Evolutionary conservation across 2,888 invertebrate genomes (phyloP).

Genomic region (Hirtodrosophila confusa): DNA sequence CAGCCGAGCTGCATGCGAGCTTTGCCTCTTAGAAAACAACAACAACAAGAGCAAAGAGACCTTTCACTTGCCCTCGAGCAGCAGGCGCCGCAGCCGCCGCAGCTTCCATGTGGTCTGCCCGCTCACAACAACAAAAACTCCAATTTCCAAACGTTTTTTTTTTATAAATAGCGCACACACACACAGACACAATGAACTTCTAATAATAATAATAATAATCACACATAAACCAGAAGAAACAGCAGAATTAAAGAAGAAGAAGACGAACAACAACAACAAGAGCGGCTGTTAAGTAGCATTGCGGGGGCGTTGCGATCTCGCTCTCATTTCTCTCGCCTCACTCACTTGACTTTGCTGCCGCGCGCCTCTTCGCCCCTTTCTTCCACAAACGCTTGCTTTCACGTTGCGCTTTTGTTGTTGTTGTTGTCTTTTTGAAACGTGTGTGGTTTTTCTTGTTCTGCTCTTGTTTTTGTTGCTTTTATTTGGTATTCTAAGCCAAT

Average conservation of each 20-base stretch:
- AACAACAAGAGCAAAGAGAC: conserved; percentile 24
- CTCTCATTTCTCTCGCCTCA: conserved; percentile 29
- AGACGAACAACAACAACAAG: not conserved
- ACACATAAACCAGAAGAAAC: conserved; percentile 18
- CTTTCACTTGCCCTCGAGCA: conserved; percentile 63
- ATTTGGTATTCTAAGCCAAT: conserved; percentile 46
- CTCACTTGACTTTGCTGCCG: conserved; percentile 2
- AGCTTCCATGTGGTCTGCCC: conserved; percentile 54
- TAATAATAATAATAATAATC: conserved; percentile 47
- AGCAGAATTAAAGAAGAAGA: not conserved
- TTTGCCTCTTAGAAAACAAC: conserved; percentile 26
- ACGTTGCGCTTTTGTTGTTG: conserved; percentile 4
- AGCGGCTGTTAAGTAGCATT: conserved; percentile 35
- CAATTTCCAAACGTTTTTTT: conserved; percentile 41
- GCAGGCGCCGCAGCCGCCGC: conserved; percentile 5
- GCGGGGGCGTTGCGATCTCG: conserved; percentile 67
- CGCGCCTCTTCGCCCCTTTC: not conserved
- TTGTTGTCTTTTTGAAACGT: conserved; percentile 29
- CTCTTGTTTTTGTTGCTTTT: conserved; percentile 2
- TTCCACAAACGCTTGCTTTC: conserved; percentile 7
- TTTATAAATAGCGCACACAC: conserved; percentile 56
- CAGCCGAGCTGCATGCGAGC: conserved; percentile 38
- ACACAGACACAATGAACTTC: conserved; percentile 22
- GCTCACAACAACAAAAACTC: conserved; percentile 30
- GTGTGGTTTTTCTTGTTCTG: conserved; percentile 32